Conservation (phyloP, 1,140 invertebrate genomes). For the roundworm (Caenorhabditis elegans) region DNA sequence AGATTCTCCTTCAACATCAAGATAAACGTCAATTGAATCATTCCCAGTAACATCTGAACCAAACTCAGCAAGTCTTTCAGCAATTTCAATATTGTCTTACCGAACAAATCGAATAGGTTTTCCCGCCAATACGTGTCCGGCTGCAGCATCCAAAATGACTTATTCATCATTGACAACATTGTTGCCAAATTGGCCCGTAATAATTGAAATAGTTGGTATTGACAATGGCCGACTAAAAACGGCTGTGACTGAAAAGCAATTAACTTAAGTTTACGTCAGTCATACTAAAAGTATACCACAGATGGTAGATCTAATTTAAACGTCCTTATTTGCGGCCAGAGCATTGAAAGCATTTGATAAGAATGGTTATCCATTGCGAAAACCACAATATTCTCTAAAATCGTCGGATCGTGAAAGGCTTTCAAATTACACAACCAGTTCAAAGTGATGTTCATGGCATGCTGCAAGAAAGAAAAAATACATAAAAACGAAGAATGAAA, state of each 20-base stretch:
- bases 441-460: constrained; percentile 27
- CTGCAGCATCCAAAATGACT: constrained; percentile 11
- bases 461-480: not conserved
- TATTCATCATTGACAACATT: constrained; percentile 10
- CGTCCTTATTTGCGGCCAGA: not conserved
- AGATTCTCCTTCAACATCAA: constrained; percentile 12
- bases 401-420: constrained; percentile 10
- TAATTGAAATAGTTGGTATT: not conserved
- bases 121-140: constrained; percentile 1
- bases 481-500: not conserved
- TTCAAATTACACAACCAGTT: constrained; percentile 24
- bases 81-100: not conserved
- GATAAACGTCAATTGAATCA: not conserved
- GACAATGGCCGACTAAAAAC: not conserved
- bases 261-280: too few relatives aligned
- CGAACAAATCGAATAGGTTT: constrained; percentile 3
- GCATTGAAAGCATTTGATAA: not conserved
- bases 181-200: constrained; percentile 9
- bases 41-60: not conserved
- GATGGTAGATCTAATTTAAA: not conserved
- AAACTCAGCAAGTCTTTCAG: too few relatives aligned
- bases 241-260: not conserved
- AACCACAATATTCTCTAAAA: not conserved
- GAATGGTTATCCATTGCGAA: constrained; percentile 10
- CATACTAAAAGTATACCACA: not conserved